phyloP scores from a whole-genome alignment of 2,888 invertebrate species.

The Mesorhabditis sp. region DNA sequence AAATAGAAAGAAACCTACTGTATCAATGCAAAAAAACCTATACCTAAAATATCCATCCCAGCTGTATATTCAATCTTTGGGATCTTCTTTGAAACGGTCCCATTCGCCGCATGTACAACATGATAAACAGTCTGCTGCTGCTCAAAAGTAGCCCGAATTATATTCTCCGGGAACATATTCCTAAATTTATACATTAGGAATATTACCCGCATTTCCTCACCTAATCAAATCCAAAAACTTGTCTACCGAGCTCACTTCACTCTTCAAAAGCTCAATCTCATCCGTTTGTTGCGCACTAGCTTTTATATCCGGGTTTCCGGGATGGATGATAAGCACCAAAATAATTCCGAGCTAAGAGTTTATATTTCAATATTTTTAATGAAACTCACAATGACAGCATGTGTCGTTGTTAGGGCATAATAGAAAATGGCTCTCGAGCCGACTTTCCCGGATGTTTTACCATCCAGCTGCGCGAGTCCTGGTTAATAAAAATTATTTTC shows the following conservation, averaged over 20 bases:
- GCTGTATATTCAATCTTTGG: conserved; percentile 59
- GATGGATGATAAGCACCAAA: conserved; percentile 68
- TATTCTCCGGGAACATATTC: conserved; percentile 84
- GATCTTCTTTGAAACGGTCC: conserved; percentile 4
- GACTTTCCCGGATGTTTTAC: conserved; percentile 68
- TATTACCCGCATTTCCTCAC: conserved; percentile 60
- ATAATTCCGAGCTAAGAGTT: conserved; percentile 63
- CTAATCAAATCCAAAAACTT: conserved; percentile 82
- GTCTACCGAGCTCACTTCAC: conserved; percentile 65
- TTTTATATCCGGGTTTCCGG: conserved; percentile 64
- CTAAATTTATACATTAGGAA: conserved; percentile 62
- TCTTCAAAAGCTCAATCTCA: too few relatives aligned
- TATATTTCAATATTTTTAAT: background rate
- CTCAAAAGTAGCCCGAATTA: conserved; percentile 71
- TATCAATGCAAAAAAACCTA: background rate
- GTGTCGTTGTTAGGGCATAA: conserved; percentile 68
- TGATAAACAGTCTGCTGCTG: conserved; percentile 40
- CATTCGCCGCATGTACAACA: background rate
- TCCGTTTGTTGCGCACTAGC: background rate
- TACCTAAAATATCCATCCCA: conserved; percentile 69
- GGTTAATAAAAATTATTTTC: too few relatives aligned
- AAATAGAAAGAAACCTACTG: background rate
- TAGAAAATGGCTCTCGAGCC: conserved; percentile 68
- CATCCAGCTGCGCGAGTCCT: conserved; percentile 69
- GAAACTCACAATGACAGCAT: conserved; percentile 65